These are phyloP conservation scores for Falco novaeseelandiae DNA, from an alignment of 2,797 vertebrate species.

Conservation along the genomic window DNA sequence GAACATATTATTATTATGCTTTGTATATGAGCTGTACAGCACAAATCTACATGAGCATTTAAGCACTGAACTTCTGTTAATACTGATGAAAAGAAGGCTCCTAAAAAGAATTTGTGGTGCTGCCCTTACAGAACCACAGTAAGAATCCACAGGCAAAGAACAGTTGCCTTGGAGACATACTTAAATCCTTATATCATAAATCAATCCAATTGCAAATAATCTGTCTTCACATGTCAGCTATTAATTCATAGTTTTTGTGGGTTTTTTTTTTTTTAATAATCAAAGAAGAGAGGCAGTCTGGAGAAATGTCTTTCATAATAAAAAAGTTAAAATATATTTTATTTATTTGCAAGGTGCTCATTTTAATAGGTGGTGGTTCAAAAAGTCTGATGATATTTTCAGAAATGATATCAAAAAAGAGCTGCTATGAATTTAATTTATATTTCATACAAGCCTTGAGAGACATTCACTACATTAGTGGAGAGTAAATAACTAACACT, in stretches of 20 bases:
- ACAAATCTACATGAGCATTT: neutral
- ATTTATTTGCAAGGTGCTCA: neutral
- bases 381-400: neutral
- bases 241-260: neutral
- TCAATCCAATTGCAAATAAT: neutral
- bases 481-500: neutral
- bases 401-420: neutral
- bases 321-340: neutral
- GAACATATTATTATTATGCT: neutral
- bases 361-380: neutral
- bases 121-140: neutral
- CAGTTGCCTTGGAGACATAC: slow-evolving; percentile 26
- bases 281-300: neutral
- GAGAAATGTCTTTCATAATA: neutral
- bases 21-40: neutral
- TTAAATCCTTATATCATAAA: slow-evolving; percentile 23
- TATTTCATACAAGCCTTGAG: neutral
- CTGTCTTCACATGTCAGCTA: neutral
- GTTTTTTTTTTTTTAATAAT: neutral
- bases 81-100: neutral
- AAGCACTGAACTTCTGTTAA: neutral
- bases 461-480: neutral
- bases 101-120: neutral
- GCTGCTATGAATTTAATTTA: neutral
- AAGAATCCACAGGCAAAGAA: slow-evolving; percentile 1